phyloP scores from a whole-genome alignment of 1,140 invertebrate genomes.

The Cepaea nemoralis region DNA sequence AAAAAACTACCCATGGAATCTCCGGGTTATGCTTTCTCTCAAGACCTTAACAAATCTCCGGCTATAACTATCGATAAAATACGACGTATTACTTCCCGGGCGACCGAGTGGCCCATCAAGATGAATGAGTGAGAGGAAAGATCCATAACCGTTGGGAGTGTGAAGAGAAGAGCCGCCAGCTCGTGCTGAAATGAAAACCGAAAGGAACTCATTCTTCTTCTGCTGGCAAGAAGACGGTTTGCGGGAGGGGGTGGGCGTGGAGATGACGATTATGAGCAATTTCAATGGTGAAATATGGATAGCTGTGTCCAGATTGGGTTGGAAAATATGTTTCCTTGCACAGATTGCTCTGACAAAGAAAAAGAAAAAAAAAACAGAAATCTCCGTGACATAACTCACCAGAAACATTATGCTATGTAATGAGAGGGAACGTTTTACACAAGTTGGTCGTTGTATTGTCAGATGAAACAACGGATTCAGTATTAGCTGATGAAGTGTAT shows the following conservation, averaged over 20 bases:
- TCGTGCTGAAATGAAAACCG: slow-evolving; percentile 12
- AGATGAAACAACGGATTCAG: neutral
- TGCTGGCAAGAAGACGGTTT: neutral
- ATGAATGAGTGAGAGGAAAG: slow-evolving; percentile 14
- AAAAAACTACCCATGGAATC: neutral
- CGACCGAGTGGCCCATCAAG: slow-evolving; percentile 8
- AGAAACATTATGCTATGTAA: neutral
- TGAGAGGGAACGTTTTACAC: neutral
- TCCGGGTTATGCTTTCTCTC: slow-evolving; percentile 15
- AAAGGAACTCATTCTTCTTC: slow-evolving; percentile 6
- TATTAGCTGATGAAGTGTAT: neutral
- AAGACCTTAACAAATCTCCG: slow-evolving; percentile 13
- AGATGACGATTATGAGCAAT: neutral
- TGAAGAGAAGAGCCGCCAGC: neutral
- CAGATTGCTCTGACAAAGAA: neutral
- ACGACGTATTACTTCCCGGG: neutral
- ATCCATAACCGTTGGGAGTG: slow-evolving; percentile 15
- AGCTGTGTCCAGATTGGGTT: neutral
- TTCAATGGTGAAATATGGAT: slow-evolving; percentile 6
- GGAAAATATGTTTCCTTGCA: neutral
- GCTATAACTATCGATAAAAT: neutral
- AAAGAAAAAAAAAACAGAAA: no score
- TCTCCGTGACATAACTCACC: neutral
- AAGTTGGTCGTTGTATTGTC: neutral
- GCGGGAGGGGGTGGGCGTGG: neutral